Evolutionary conservation across 2,113 vertebrate genomes (phyloP).

Genomic region (Dromaius novaehollandiae): DNA sequence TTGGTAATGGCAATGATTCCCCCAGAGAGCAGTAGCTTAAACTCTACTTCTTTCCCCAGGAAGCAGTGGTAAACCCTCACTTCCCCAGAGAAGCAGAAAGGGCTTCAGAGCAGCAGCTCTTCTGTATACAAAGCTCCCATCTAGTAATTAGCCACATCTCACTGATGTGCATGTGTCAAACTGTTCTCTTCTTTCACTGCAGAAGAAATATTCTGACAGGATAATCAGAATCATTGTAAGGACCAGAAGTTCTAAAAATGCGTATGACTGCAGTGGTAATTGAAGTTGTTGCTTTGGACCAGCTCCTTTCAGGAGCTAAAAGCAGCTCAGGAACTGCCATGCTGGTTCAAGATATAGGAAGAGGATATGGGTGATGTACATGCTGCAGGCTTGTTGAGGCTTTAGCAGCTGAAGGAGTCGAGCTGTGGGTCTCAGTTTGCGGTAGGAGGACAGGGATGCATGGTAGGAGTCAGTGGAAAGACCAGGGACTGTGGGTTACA

Average conservation of each 20-base stretch:
- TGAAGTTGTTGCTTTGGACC: neutral
- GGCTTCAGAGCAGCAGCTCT: neutral
- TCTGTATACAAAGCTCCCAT: neutral
- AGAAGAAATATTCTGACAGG: neutral
- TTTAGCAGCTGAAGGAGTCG: neutral
- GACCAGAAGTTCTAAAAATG: neutral
- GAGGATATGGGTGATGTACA: neutral
- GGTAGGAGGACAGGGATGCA: neutral
- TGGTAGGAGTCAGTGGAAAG: neutral
- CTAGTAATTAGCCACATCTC: neutral
- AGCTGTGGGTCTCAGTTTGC: neutral
- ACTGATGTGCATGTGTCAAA: fast-evolving
- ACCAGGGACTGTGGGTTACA: neutral
- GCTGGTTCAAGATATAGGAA: neutral
- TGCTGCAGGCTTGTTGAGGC: neutral
- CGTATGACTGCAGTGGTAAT: neutral
- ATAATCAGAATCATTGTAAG: neutral
- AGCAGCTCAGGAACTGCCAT: neutral
- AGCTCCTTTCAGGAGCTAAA: neutral
- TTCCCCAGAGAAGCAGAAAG: neutral
- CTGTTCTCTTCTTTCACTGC: neutral
- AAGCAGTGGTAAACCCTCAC: neutral
- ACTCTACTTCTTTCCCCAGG: neutral
- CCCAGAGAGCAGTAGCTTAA: neutral
- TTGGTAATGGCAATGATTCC: neutral